Evolutionary conservation across 2,113 vertebrate genomes (phyloP).

Genomic region (Miniopterus natalensis): DNA sequence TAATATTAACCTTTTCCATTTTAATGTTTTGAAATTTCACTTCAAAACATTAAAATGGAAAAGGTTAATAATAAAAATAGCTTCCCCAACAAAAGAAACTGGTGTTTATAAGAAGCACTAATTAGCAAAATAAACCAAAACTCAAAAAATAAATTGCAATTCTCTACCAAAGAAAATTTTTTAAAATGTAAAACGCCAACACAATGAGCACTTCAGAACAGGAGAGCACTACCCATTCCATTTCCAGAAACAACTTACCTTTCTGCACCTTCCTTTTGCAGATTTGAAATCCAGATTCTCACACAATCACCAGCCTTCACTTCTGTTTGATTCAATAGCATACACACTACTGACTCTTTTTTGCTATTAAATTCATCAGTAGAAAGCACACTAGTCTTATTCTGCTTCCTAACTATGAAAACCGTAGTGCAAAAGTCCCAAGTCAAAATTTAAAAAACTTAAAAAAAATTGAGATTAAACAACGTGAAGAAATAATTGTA

Average conservation of each 20-base stretch:
- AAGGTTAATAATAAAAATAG: background rate
- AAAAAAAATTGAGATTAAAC: background rate
- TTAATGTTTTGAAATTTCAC: background rate
- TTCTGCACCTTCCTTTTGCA: constrained; percentile 82
- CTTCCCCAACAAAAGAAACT: constrained; percentile 28
- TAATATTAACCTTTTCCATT: background rate
- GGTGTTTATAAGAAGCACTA: background rate
- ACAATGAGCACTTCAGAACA: constrained; percentile 3
- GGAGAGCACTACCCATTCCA: constrained; percentile 42
- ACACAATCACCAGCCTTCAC: constrained; percentile 80
- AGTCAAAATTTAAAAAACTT: background rate
- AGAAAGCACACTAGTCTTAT: constrained; percentile 65
- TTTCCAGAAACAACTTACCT: constrained; percentile 77
- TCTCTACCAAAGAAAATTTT: constrained; percentile 16
- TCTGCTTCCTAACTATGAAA: constrained; percentile 74
- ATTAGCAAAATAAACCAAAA: constrained; percentile 50
- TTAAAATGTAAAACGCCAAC: background rate
- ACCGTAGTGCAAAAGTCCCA: constrained; percentile 6
- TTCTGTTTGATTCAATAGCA: constrained; percentile 85
- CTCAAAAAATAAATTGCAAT: background rate
- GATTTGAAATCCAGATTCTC: constrained; percentile 86
- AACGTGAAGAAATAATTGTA: background rate
- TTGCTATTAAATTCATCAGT: constrained; percentile 46
- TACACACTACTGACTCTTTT: constrained; percentile 71
- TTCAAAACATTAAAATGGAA: constrained; percentile 32